Evolutionary conservation across 1,140 invertebrate species (phyloP).

Genomic region (Argopecten irradians): DNA sequence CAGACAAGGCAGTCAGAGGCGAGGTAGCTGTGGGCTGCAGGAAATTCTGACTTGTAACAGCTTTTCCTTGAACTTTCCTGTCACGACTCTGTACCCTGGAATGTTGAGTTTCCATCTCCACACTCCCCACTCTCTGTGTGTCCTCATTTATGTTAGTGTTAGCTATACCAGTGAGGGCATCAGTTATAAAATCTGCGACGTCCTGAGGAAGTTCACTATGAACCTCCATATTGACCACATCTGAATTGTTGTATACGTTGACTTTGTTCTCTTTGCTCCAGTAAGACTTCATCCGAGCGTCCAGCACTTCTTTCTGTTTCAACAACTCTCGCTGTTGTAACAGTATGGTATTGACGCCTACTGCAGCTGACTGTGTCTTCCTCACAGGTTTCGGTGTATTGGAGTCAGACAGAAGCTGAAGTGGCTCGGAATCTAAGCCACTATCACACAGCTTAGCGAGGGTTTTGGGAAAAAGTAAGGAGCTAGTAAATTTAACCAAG

Average conservation of each 20-base stretch:
- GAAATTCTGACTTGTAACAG: background rate
- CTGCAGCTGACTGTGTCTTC: slow-evolving; percentile 46
- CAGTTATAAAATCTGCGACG: slow-evolving; percentile 65
- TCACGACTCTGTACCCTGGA: background rate
- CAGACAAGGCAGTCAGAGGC: background rate
- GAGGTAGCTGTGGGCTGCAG: background rate
- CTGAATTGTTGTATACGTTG: background rate
- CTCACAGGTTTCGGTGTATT: background rate
- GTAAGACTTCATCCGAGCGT: slow-evolving; percentile 54
- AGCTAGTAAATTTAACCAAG: too few relatives aligned
- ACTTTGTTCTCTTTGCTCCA: slow-evolving; percentile 42
- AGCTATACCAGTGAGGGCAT: slow-evolving; percentile 47
- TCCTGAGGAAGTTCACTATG: slow-evolving; percentile 59
- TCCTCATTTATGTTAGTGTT: slow-evolving; percentile 3
- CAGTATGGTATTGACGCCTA: slow-evolving; percentile 53
- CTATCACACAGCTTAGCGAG: too few relatives aligned
- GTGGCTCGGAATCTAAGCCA: background rate
- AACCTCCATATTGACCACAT: slow-evolving; percentile 10
- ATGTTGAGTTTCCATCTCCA: background rate
- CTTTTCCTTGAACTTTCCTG: background rate
- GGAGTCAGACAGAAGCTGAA: background rate
- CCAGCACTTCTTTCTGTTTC: slow-evolving; percentile 54
- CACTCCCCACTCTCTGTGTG: background rate
- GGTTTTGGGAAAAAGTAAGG: too few relatives aligned
- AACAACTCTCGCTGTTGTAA: slow-evolving; percentile 55